Percentiles rank a stretch among this genome's conserved stretches.
phyloP scores from a whole-genome alignment of 2,797 vertebrate genomes.

The Phoebastria nigripes region DNA sequence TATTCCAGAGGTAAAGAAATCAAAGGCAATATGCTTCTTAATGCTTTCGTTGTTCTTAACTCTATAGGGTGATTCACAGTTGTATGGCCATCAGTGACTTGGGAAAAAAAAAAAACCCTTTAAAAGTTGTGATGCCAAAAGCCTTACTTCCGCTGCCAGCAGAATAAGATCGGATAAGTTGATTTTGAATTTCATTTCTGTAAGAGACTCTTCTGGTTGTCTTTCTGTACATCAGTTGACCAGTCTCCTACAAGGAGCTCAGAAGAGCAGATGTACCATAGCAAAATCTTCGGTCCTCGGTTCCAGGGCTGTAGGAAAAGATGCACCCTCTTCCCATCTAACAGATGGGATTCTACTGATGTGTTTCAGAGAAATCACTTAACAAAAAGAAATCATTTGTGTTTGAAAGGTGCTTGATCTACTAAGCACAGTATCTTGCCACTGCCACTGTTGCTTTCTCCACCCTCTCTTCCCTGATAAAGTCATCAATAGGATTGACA shows the following conservation, averaged over 20 bases:
- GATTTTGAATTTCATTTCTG: background rate
- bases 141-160: background rate
- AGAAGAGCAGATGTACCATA: background rate
- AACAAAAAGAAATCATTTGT: background rate
- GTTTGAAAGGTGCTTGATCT: background rate
- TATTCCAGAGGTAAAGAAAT: background rate
- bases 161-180: background rate
- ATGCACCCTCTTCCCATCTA: background rate
- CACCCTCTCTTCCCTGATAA: background rate
- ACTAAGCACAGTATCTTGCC: background rate
- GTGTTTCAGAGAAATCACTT: background rate
- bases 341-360: background rate
- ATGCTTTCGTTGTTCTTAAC: background rate
- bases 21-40: background rate
- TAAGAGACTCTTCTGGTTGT: background rate
- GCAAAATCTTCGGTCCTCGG: background rate
- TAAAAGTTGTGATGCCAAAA: background rate
- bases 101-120: background rate
- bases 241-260: background rate
- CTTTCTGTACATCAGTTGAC: background rate
- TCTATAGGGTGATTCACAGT: background rate
- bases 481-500: background rate
- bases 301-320: background rate
- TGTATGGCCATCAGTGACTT: background rate
- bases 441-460: background rate